Evolutionary conservation across 2,888 invertebrate species (phyloP).

Genomic region (Drosophila infuscata): DNA sequence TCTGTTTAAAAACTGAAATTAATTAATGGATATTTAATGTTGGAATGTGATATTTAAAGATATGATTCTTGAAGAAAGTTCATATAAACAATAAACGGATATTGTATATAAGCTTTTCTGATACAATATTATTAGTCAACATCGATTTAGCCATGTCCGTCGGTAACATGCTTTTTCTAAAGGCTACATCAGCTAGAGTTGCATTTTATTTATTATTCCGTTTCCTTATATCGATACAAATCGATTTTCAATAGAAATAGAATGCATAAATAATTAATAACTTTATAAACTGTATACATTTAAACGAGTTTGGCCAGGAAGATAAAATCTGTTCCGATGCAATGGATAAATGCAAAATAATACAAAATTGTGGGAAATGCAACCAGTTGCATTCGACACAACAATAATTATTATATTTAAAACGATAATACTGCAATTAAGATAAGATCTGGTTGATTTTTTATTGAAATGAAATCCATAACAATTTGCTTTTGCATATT

Average conservation of each 20-base stretch:
- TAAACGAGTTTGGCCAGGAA: neutral
- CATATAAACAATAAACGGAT: neutral
- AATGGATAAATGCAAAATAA: neutral
- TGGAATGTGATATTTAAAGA: neutral
- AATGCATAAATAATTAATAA: neutral
- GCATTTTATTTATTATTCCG: neutral
- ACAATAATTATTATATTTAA: conserved; percentile 4
- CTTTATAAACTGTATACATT: neutral
- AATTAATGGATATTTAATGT: neutral
- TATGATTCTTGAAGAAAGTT: neutral
- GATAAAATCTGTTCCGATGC: neutral
- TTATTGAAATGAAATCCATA: conserved; percentile 9
- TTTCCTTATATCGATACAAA: neutral
- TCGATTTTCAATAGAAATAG: neutral
- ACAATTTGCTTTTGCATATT: conserved; percentile 32
- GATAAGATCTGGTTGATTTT: conserved; percentile 12
- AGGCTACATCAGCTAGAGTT: neutral
- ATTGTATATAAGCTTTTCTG: neutral
- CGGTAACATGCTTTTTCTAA: neutral
- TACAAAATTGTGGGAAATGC: neutral
- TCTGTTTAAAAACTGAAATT: neutral
- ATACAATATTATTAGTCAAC: neutral
- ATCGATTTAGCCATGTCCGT: neutral
- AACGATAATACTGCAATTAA: conserved; percentile 14
- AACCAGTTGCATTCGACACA: neutral